A percentile compares a stretch with the other conserved stretches of the same genome.
Conservation (phyloP, 2,797 vertebrate species). For the Chelon labrosus region DNA sequence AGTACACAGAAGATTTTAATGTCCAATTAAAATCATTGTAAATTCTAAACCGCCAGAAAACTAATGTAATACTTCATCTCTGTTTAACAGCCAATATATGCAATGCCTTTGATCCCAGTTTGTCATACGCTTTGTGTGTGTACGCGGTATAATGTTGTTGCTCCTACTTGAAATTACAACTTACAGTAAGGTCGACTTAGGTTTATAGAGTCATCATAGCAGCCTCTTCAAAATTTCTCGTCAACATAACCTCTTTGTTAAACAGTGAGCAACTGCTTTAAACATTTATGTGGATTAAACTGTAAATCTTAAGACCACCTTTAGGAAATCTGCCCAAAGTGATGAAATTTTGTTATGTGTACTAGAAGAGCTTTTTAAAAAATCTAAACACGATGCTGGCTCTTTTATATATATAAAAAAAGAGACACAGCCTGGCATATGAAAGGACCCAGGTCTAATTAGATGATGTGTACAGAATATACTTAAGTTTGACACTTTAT, state of each 20-base stretch:
- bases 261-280: constrained; percentile 32
- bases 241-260: constrained; percentile 37
- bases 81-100: background rate
- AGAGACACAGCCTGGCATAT: constrained; percentile 11
- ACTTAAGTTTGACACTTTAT: constrained; percentile 14
- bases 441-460: constrained; percentile 15
- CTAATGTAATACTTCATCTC: background rate
- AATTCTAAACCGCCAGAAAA: background rate
- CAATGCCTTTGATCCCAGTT: too few species aligned
- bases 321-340: constrained; percentile 48
- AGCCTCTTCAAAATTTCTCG: constrained; percentile 20
- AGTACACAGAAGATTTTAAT: background rate
- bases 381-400: constrained; percentile 2
- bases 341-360: constrained; percentile 47
- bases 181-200: constrained; percentile 1
- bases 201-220: constrained; percentile 43
- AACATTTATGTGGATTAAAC: constrained; percentile 60
- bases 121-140: too few species aligned
- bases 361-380: constrained; percentile 23
- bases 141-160: background rate
- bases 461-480: background rate
- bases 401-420: constrained; percentile 2
- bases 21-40: background rate
- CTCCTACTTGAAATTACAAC: constrained; percentile 4
- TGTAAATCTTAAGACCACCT: constrained; percentile 51